phyloP scores from a whole-genome alignment of 2,113 vertebrate species.

The Procapra przewalskii region DNA sequence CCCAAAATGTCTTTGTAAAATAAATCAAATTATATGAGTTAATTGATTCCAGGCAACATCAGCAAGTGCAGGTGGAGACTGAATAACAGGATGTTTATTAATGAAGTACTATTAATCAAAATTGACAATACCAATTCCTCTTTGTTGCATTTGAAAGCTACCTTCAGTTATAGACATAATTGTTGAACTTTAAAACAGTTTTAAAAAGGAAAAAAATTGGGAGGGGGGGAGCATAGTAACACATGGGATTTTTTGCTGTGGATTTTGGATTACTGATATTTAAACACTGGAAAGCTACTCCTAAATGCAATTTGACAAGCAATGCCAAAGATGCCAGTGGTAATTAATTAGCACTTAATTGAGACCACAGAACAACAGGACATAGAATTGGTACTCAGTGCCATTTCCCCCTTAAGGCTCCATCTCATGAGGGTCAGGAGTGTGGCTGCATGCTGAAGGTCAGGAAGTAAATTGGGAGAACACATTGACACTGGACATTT shows the following conservation, averaged over 20 bases:
- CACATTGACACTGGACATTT: slow-evolving; percentile 87
- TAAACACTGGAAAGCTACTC: slow-evolving; percentile 87
- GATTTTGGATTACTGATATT: slow-evolving; percentile 66
- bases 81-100: slow-evolving; percentile 97
- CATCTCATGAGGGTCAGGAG: slow-evolving; percentile 92
- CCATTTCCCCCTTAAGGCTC: slow-evolving; percentile 88
- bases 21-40: slow-evolving; percentile 92
- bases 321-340: slow-evolving; percentile 96
- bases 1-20: slow-evolving; percentile 87
- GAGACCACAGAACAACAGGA: slow-evolving; percentile 92
- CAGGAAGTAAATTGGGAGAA: slow-evolving; percentile 90
- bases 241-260: slow-evolving; percentile 65
- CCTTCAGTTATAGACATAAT: slow-evolving; percentile 71
- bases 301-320: slow-evolving; percentile 96
- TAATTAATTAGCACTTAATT: slow-evolving; percentile 99
- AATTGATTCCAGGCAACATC: slow-evolving; percentile 95
- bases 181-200: slow-evolving; percentile 73
- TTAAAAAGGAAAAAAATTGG: slow-evolving; percentile 48
- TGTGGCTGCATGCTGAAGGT: slow-evolving; percentile 86
- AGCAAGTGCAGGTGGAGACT: slow-evolving; percentile 94
- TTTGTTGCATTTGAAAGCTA: slow-evolving; percentile 84
- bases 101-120: slow-evolving; percentile 95
- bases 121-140: slow-evolving; percentile 89
- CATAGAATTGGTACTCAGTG: slow-evolving; percentile 88
- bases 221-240: neutral